Percentiles rank a stretch among this genome's conserved stretches.
These are phyloP conservation scores for Spondyliosoma cantharus DNA, from an alignment of 2,797 vertebrate species.

Conservation along the genomic window DNA sequence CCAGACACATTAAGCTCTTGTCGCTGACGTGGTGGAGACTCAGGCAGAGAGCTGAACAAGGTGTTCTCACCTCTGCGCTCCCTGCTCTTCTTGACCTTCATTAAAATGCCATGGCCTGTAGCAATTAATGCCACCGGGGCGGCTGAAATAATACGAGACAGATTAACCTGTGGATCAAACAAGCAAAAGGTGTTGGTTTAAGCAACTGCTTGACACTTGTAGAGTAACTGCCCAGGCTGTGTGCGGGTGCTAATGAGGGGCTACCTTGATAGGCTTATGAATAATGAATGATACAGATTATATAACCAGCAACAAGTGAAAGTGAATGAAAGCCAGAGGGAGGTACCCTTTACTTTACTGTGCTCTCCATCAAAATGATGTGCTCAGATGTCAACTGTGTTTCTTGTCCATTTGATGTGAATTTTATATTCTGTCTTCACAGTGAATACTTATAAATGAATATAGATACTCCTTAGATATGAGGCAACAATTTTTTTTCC, in stretches of 20 bases:
- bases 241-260: conserved; percentile 63
- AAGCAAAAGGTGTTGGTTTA: conserved; percentile 88
- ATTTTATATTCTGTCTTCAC: not conserved
- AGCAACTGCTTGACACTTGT: conserved; percentile 85
- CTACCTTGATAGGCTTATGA: conserved; percentile 56
- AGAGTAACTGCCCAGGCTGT: conserved; percentile 73
- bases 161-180: conserved; percentile 91
- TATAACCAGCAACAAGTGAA: conserved; percentile 27
- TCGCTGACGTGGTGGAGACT: conserved; percentile 51
- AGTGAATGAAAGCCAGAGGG: conserved; percentile 33
- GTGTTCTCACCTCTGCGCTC: conserved; percentile 65
- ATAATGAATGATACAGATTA: conserved; percentile 64
- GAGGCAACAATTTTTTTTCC: not conserved
- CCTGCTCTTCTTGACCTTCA: conserved; percentile 73
- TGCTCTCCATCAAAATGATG: not conserved
- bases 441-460: not conserved
- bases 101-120: conserved; percentile 83
- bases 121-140: conserved; percentile 86
- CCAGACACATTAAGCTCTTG: conserved; percentile 61
- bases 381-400: not conserved
- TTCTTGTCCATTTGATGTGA: not conserved
- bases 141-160: conserved; percentile 86
- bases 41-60: conserved; percentile 58
- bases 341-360: not conserved
- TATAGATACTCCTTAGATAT: not conserved